Evolutionary conservation across 2,113 vertebrate genomes (phyloP).

Genomic region (Climacteris rufus): DNA sequence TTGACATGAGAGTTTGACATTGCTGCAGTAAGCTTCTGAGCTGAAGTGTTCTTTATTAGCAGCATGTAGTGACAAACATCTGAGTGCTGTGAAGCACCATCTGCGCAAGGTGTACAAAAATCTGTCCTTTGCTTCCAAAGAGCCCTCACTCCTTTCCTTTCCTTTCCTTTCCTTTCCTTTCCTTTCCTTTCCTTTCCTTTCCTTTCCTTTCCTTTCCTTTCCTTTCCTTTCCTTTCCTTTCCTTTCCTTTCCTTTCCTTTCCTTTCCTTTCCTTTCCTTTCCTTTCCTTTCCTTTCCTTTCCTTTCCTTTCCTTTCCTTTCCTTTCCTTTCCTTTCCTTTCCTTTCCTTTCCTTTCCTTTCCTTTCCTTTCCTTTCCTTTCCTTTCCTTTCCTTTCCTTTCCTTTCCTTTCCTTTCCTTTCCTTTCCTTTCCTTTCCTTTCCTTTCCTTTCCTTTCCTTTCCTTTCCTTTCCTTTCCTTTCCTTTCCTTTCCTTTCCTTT

Average conservation of each 20-base stretch:
- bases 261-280: too few species aligned
- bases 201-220: too few species aligned
- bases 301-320: too few species aligned
- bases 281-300: too few species aligned
- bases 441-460: too few species aligned
- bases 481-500: not conserved
- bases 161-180: not conserved
- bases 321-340: too few species aligned
- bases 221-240: not conserved
- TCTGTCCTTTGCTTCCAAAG: not conserved
- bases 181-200: too few species aligned
- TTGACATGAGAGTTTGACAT: not conserved
- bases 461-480: not conserved
- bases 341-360: too few species aligned
- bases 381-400: not conserved
- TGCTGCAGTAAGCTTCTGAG: not conserved
- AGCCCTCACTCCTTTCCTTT: not conserved
- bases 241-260: not conserved
- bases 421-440: not conserved
- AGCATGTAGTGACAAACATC: not conserved
- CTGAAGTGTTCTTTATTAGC: not conserved
- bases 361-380: not conserved
- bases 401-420: too few species aligned
- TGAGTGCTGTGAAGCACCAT: not conserved
- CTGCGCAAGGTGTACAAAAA: not conserved